phyloP scores from a whole-genome alignment of 2,888 invertebrate species.

The Idaea straminata region DNA sequence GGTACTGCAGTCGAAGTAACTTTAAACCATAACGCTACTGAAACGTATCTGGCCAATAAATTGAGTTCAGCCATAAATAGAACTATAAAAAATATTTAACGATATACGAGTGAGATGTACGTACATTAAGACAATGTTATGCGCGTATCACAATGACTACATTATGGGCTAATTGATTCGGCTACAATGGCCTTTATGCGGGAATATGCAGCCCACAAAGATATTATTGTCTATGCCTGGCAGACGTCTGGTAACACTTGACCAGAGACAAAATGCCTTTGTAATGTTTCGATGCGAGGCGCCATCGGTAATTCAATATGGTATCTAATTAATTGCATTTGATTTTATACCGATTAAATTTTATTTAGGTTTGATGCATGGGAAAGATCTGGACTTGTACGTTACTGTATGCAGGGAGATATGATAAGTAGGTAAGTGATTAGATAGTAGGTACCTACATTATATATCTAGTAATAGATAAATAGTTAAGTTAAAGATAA shows the following conservation, averaged over 20 bases:
- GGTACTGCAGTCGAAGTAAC: constrained; percentile 48
- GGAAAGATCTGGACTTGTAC: constrained; percentile 4
- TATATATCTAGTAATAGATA: too few relatives aligned
- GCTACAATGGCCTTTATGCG: constrained; percentile 73
- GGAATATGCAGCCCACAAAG: constrained; percentile 62
- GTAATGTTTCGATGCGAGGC: constrained; percentile 69
- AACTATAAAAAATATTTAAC: constrained; percentile 76
- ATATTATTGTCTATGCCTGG: constrained; percentile 71
- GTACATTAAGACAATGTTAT: constrained; percentile 78
- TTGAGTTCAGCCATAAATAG: constrained; percentile 70
- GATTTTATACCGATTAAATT: constrained; percentile 30
- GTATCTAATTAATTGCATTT: constrained; percentile 35
- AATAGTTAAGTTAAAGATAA: too few relatives aligned
- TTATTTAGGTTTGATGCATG: constrained; percentile 4
- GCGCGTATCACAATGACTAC: constrained; percentile 71
- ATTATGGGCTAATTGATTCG: constrained; percentile 77
- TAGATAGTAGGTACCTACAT: too few relatives aligned
- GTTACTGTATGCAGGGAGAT: constrained; percentile 8
- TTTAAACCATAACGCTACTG: constrained; percentile 64
- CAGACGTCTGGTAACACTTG: constrained; percentile 79
- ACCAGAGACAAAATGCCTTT: constrained; percentile 79
- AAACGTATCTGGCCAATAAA: constrained; percentile 74
- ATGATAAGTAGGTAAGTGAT: neutral
- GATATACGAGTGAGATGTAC: constrained; percentile 61
- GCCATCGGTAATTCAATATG: constrained; percentile 73